These are phyloP conservation scores for Tokudaia tokunoshimensis DNA, from an alignment of 2,797 vertebrate genomes.

Conservation along the genomic window DNA sequence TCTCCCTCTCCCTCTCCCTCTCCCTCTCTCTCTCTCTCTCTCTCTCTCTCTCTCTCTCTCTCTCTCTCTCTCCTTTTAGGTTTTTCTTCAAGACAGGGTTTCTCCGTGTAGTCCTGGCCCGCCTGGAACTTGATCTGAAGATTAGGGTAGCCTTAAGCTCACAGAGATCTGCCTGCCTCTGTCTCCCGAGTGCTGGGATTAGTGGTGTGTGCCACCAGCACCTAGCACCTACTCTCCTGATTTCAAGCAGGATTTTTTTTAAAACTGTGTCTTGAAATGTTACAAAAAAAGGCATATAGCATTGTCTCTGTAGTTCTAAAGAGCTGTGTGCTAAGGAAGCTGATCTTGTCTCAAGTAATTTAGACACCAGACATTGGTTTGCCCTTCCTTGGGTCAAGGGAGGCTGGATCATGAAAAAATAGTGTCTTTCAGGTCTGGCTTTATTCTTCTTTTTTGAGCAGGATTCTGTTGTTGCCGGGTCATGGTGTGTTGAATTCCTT, in stretches of 20 bases:
- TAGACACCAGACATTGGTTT: conserved; percentile 72
- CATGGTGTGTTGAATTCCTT: conserved; percentile 74
- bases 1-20: too few species aligned
- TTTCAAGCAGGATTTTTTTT: conserved; percentile 50
- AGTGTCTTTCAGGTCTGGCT: conserved; percentile 68
- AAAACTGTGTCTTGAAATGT: conserved; percentile 53
- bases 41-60: too few species aligned
- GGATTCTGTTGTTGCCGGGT: conserved; percentile 65
- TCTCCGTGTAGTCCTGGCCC: background rate
- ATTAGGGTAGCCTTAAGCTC: background rate
- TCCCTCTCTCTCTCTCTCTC: too few species aligned
- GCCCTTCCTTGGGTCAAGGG: conserved; percentile 78
- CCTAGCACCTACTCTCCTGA: background rate
- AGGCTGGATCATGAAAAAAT: conserved; percentile 65
- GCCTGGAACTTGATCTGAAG: background rate
- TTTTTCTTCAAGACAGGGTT: background rate
- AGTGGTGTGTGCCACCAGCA: background rate
- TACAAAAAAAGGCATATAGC: conserved; percentile 55
- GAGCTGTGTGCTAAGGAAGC: conserved; percentile 42
- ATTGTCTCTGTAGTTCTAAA: conserved; percentile 66
- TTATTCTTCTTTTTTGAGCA: conserved; percentile 69
- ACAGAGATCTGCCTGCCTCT: background rate
- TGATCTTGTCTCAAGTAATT: conserved; percentile 69
- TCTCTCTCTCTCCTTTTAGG: too few species aligned
- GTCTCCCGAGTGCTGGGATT: background rate